Evolutionary conservation across 2,888 invertebrate species (phyloP), one percentile per base, ranked within the genome.

Genomic region (Nemurella pictetii): DNA sequence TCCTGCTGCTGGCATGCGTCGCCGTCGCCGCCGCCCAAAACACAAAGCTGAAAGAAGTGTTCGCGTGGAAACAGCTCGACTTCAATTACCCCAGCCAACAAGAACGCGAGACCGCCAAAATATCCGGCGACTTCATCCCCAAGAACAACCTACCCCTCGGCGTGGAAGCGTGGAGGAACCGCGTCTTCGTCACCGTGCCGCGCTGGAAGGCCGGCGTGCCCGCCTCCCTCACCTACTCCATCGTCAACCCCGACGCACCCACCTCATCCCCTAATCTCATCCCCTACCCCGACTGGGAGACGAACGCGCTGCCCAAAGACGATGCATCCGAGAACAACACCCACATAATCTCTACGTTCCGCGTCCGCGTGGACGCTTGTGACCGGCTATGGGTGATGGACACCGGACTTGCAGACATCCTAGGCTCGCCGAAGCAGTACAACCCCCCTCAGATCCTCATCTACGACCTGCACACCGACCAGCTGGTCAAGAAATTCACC

Each of bases 361-460:
- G 96, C 32, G 91, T 96, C 77, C 93, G 93, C 88, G 93, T 94
- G 0, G 96, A 96, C 89, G 91, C 92, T 0, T 96, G 96, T 87
- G 94, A 94, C 82, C 92, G 96, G 74, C 90, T 96, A 1, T 96
- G 96, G 96, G 93, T 96, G 0, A 90, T 96, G 85, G 96, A 96
- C 89, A 95, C 96, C 0, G 96, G 96, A 0, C 94, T 95, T 88
- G 93, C 95, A 4, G 93, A 96, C 87, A 95, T 96, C 28, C 90
- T 94, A 83, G 96, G 95, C 55, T 15, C 25, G 29, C 72, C 82
- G 2, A 82, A 82, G 29, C 15, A n/a, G 55, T 82, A 82, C 29
- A 26, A 28, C 55, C 4, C 26, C 3, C 82, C 82, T 0, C 82
- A 82, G 82, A 92, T 96, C 82, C 93, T 94, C 0, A 92, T 95